Evolutionary conservation across 2,888 invertebrate genomes (phyloP), one percentile per base, ranked within the genome.

Genomic region (Microctonus aethiopoides): DNA sequence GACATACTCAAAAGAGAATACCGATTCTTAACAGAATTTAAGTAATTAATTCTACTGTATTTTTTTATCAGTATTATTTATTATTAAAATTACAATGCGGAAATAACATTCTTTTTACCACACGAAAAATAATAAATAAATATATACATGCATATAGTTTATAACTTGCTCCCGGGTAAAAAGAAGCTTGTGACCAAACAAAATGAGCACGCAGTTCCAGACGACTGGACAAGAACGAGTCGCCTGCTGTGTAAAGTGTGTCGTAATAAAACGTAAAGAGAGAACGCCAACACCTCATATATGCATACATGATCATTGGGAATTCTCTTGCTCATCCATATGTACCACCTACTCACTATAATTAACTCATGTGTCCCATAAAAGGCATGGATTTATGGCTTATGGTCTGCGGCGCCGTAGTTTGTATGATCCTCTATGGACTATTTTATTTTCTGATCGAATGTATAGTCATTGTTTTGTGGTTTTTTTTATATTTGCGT

Each of bases 341-440:
- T 57, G 57, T 16, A 16, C 57, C 57, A 57, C 16, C 20, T 34
- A 57, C 57, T 13, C 16, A 34, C 57, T 29, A 34, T 57, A 57
- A 57, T 57, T 57, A 57, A 57, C 57, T 57, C 32, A 10, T 34
- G 57, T 32, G 57, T 32, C 32, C 32, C 57, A 34, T 57, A 57
- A 57, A 57, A 54, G 54, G 57, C 13, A n/a, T 29, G 57, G 20
- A 57, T 57, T 57, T 57, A 57, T 57, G 57, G 32, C 34, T 57
- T 57, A 29, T 34, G 57, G 54, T 54, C 24, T 54, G 57, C 57
- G 57, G 57, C 57, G 57, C 54, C 54, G 57, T 32, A 32, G 32
- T 57, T 57, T 54, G 54, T 29, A 29, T 54, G n/a, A 1, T 34
- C 32, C 16, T 2, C 4, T n/a, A 16, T 46, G 46, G 34, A 34